Base-by-base conservation (phyloP, 2,113 vertebrate species). In the Chauna torquata region DNA sequence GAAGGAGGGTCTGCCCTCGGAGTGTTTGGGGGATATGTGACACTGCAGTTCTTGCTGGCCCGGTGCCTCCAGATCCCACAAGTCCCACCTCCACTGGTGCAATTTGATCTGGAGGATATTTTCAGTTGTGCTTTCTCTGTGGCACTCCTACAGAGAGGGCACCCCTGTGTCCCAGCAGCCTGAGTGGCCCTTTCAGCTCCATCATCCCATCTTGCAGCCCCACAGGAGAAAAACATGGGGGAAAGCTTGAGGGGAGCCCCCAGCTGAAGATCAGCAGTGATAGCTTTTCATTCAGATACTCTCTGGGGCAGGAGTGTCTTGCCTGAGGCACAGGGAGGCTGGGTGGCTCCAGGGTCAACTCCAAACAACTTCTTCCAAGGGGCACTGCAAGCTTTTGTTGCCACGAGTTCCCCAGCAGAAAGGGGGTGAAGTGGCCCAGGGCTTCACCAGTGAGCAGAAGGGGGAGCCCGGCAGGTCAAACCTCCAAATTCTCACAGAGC, bases 161-260 rank as follows among this genome's bases (percentile, higher is more conserved):
- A 64, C 9, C 15, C 15, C 57, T 1, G 0, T 3, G 3, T 34
- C 27, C 8, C 65, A 72, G 30, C 17, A 32, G 5, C 2, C 11
- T 9, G 32, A 50, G 3, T 8, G 32, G 40, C 6, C 10, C 32
- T 82, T 74, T 55, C 16, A 30, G 15, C 25, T 34, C 59, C 1
- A 0, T 24, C 58, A 27, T n/a, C n/a, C n/a, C 44, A 38, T 32
- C 11, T 5, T 8, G 20, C 16, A 16, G 20, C 3, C 17, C 44
- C 6, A 14, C 5, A 40, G 57, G 27, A 82, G 65, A 50, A 82
- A 77, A 55, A 30, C 25, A 27, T 1, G 1, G 19, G 22, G 16
- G 38, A 30, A 47, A 65, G 32, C 20, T 17, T 70, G 36, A 40
- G 32, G 42, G 66, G 11, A 25, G 2, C 11, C 11, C 28, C 16